Conservation (phyloP, 2,888 invertebrate genomes). For the Drosophila pseudotalamancana region DNA sequence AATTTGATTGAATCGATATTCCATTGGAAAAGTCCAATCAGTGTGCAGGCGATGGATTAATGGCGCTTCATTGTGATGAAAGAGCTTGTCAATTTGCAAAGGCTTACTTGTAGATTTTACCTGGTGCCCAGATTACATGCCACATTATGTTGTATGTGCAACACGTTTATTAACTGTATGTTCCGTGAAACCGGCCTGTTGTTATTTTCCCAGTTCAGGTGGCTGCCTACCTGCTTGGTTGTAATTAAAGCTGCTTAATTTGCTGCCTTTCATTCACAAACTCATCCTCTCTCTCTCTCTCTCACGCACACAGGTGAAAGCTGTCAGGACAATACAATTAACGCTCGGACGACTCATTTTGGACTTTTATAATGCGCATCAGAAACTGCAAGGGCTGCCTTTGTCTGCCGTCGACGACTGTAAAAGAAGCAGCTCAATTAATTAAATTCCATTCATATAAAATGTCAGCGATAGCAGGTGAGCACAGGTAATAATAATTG, state of each 20-base stretch:
- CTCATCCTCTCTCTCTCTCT: not conserved
- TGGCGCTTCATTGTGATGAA: not conserved
- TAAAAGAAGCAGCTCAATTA: slow-evolving; percentile 21
- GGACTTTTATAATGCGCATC: slow-evolving; percentile 22
- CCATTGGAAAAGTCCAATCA: too few relatives aligned
- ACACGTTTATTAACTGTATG: slow-evolving; percentile 3
- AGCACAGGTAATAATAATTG: too few relatives aligned
- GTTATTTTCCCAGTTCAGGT: not conserved
- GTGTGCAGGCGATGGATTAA: not conserved
- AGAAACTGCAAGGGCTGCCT: slow-evolving; percentile 18
- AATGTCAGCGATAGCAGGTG: not conserved
- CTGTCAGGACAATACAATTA: slow-evolving; percentile 44
- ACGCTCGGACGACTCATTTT: slow-evolving; percentile 12
- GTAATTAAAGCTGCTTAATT: slow-evolving; percentile 69
- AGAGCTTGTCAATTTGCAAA: not conserved
- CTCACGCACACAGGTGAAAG: slow-evolving; percentile 15
- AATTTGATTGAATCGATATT: too few relatives aligned
- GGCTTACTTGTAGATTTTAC: not conserved
- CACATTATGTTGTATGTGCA: slow-evolving; percentile 9
- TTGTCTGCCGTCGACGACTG: slow-evolving; percentile 10
- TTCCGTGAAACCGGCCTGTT: not conserved
- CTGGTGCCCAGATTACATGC: slow-evolving; percentile 8
- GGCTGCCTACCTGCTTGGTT: slow-evolving; percentile 22
- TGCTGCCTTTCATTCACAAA: slow-evolving; percentile 27
- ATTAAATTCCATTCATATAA: not conserved